phyloP scores from a whole-genome alignment of 2,888 invertebrate genomes.

The Neocrepidodera transversa region DNA sequence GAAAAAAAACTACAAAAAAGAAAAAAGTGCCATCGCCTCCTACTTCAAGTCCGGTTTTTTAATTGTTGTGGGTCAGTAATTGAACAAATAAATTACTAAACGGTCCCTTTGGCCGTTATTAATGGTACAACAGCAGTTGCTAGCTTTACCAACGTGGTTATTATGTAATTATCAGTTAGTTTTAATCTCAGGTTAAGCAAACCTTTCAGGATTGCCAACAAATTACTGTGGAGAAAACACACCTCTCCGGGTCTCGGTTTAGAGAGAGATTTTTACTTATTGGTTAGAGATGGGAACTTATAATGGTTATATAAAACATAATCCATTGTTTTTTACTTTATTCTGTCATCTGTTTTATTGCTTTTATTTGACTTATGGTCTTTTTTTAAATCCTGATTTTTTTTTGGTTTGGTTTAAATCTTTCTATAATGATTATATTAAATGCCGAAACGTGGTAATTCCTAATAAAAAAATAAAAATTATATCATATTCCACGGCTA shows the following conservation, averaged over 20 bases:
- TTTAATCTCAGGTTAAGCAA: constrained; percentile 64
- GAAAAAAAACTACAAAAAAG: constrained; percentile 28
- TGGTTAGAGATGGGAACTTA: constrained; percentile 11
- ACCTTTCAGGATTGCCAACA: constrained; percentile 62
- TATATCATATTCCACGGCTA: too few relatives aligned
- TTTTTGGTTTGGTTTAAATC: too few relatives aligned
- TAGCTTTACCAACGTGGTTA: constrained; percentile 59
- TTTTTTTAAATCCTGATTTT: too few relatives aligned
- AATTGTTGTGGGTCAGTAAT: constrained; percentile 62
- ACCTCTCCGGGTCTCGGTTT: constrained; percentile 34
- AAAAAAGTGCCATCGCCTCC: constrained; percentile 51
- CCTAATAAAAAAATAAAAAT: too few relatives aligned
- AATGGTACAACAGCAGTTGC: constrained; percentile 61
- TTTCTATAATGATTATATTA: too few relatives aligned
- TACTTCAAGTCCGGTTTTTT: constrained; percentile 51
- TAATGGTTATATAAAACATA: background rate
- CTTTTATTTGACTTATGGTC: too few relatives aligned
- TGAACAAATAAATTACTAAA: constrained; percentile 63
- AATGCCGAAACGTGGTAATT: too few relatives aligned
- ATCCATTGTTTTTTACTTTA: background rate
- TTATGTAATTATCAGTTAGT: constrained; percentile 65
- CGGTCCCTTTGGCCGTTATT: constrained; percentile 60
- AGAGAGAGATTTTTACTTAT: constrained; percentile 11
- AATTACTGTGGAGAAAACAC: constrained; percentile 56
- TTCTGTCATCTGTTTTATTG: background rate